Base-by-base conservation (phyloP, 2,888 invertebrate genomes). In the Corythucha ciliata region DNA sequence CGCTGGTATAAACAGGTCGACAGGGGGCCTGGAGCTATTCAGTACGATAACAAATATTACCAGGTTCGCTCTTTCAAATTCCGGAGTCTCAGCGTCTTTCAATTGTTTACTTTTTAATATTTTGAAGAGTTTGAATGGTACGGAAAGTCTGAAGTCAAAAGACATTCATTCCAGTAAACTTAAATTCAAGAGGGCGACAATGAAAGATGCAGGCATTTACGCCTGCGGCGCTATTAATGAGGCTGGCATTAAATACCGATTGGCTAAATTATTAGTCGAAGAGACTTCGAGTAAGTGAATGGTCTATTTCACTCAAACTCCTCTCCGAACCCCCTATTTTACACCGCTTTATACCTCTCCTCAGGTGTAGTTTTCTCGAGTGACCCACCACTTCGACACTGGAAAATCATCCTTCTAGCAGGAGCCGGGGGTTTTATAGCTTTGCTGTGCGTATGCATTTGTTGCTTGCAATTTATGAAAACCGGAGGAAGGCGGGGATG, bases 31-130 rank as follows among this genome's bases (percentile, higher is more conserved):
- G 25, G 2, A 18, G 48, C 48, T 8, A 39, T 48, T 12, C 48
- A 48, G 29, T 48, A 48, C 20, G 48, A 48, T 21, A 48, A 29
- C 40, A 37, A 48, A 22, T 48, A 20, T 16, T 48, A 48, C 22
- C 48, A 48, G 48, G 48, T 48, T 20, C 29, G 29, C n/a, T 10
- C 8, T 29, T 29, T 29, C 10, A n/a, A n/a, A n/a, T n/a, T n/a
- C n/a, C n/a, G n/a, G n/a, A n/a, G n/a, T n/a, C n/a, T n/a, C n/a
- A n/a, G n/a, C n/a, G n/a, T n/a, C n/a, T n/a, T n/a, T n/a, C 4
- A 40, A 8, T 18, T 20, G 8, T 12, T 40, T 18, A 40, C 16
- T 18, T 40, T 40, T 18, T 4, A 26, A 26, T 5, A 6, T 21
- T 48, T 25, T 26, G 8, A 20, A 48, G 48, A 32, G 37, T 10